These are phyloP conservation scores for Pachyrhynchus sulphureomaculatus DNA, from an alignment of 1,140 invertebrate genomes.

Conservation along the genomic window DNA sequence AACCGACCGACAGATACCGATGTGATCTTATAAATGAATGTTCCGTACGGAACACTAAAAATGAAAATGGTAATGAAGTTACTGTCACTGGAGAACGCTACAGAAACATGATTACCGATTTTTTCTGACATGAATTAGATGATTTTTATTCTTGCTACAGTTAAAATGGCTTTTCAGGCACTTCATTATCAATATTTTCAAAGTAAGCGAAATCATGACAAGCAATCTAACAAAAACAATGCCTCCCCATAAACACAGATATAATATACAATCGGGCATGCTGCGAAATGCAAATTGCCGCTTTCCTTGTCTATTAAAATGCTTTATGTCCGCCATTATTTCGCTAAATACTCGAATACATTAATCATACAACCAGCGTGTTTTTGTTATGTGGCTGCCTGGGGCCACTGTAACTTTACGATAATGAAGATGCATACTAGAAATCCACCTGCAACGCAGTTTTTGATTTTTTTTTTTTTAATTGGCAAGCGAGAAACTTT, in stretches of 20 bases:
- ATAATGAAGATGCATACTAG: slow-evolving; percentile 18
- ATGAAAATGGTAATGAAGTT: too few relatives aligned
- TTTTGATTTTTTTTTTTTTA: not conserved
- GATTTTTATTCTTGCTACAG: too few relatives aligned
- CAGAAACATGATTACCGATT: too few relatives aligned
- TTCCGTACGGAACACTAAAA: too few relatives aligned
- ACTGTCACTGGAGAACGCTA: too few relatives aligned
- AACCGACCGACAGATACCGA: too few relatives aligned
- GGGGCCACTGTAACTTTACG: slow-evolving; percentile 17
- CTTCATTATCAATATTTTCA: too few relatives aligned
- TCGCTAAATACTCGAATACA: slow-evolving; percentile 18
- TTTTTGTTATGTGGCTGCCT: slow-evolving; percentile 17
- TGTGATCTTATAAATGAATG: too few relatives aligned
- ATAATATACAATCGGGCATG: slow-evolving; percentile 5
- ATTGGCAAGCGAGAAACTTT: too few relatives aligned
- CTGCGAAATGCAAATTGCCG: slow-evolving; percentile 20
- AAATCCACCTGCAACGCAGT: not conserved
- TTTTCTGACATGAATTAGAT: too few relatives aligned
- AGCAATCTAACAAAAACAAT: slow-evolving; percentile 5
- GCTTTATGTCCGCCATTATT: slow-evolving; percentile 24
- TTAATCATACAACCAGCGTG: slow-evolving; percentile 15
- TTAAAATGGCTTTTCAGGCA: too few relatives aligned
- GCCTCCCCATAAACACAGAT: slow-evolving; percentile 7
- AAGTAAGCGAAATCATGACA: not conserved
- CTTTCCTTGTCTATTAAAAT: slow-evolving; percentile 25